phyloP scores from a whole-genome alignment of 2,797 vertebrate species.

The Pangasius djambal region DNA sequence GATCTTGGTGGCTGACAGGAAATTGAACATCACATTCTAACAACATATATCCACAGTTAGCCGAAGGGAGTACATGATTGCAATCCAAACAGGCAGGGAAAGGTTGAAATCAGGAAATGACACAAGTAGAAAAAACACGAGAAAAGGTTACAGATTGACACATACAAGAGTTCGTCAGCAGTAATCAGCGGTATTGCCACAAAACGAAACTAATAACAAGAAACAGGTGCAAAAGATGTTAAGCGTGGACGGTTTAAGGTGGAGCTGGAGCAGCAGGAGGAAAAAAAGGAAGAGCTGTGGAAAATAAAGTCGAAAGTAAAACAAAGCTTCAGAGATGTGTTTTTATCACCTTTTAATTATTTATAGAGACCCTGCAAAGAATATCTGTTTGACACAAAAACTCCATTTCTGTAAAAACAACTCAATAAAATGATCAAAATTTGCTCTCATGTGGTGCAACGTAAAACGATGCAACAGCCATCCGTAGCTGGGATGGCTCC shows the following conservation, averaged over 20 bases:
- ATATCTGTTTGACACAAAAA: not conserved
- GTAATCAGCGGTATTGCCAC: not conserved
- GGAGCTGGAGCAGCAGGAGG: not conserved
- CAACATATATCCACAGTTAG: not conserved
- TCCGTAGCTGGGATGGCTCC: not conserved
- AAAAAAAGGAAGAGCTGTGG: not conserved
- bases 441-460: too few relatives aligned
- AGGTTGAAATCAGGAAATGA: not conserved
- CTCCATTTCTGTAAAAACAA: not conserved
- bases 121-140: not conserved
- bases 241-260: not conserved
- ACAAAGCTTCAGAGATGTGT: not conserved
- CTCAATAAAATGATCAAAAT: not conserved
- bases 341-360: too few relatives aligned
- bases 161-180: not conserved
- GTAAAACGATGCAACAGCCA: too few relatives aligned
- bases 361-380: not conserved
- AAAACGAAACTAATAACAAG: not conserved
- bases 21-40: not conserved
- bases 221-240: not conserved
- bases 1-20: not conserved
- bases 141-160: not conserved
- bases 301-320: not conserved
- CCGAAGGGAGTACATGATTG: not conserved
- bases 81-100: constrained; percentile 2